Evolutionary conservation across 2,888 invertebrate genomes (phyloP), one percentile per base, ranked within the genome.

Genomic region (Rutpela maculata): DNA sequence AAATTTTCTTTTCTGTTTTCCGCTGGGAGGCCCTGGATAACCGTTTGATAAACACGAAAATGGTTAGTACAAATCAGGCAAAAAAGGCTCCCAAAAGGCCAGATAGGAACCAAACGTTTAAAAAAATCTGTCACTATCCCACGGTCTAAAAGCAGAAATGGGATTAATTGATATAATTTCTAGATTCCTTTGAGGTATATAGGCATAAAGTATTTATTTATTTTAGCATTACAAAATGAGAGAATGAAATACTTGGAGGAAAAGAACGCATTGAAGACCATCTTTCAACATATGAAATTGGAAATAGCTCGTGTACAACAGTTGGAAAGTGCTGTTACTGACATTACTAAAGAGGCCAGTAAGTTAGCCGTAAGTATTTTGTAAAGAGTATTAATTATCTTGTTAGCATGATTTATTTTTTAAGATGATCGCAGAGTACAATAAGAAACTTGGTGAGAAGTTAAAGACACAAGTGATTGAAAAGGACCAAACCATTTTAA

Each of bases 391-490:
- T 22, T 55, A 60, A 17, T 31, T 63, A 50, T 15, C 15, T 1
- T 56, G 55, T 50, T 55, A 57, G 17, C 57, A 6, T n/a, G 15
- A 18, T 19, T 6, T 56, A 63, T 31, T 17, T 71, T 77, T 76
- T 56, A 76, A 89, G 88, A 79, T 88, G 66, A 86, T 89, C 65
- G 89, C 86, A 3, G 88, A 89, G 78, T 89, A 86, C 84, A 90
- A 89, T 78, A 88, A 88, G 80, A 84, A 88, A 80, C 57, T 89
- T 31, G 88, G 88, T 10, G 87, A 88, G 68, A 87, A 88, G 77
- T 78, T 89, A 10, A 88, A 89, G 81, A 74, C 78, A 17, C 88
- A 88, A 81, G 85, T 89, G 0, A 80, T 84, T 26, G 86, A 87
- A 77, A 85, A 85, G 71, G 88, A 89, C 57, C 83, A 81, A 19